phyloP scores from a whole-genome alignment of 2,797 vertebrate species.

The Steatocranus sp. region DNA sequence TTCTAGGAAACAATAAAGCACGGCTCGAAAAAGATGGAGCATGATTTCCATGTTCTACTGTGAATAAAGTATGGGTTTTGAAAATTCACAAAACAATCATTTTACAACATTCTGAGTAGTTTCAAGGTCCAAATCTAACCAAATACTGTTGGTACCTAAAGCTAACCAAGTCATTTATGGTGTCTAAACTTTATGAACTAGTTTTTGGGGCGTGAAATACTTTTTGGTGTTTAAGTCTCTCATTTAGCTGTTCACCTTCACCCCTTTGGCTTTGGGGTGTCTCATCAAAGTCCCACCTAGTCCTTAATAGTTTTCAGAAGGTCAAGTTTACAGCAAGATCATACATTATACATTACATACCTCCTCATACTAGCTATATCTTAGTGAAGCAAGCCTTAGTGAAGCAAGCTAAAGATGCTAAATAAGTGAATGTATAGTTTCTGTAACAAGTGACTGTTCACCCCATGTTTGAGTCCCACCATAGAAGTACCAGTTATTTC shows the following conservation, averaged over 20 bases:
- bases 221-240: neutral
- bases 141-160: neutral
- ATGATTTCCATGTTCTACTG: neutral
- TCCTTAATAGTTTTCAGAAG: neutral
- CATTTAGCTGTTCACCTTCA: neutral
- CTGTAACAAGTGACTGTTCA: neutral
- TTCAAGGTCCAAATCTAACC: neutral
- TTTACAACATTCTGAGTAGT: neutral
- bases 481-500: neutral
- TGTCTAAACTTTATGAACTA: neutral
- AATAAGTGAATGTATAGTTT: neutral
- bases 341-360: neutral
- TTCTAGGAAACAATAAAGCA: neutral
- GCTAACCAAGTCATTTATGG: neutral
- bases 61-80: neutral
- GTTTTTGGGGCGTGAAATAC: neutral
- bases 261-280: neutral
- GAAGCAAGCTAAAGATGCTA: neutral
- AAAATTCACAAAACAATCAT: neutral
- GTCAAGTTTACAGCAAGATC: neutral
- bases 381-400: rapidly evolving
- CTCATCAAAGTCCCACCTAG: neutral
- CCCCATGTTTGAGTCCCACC: neutral
- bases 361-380: neutral
- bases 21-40: neutral